These are phyloP conservation scores for Ceratosolen solmsi DNA, from an alignment of 1,140 invertebrate species.

Conservation along the genomic window DNA sequence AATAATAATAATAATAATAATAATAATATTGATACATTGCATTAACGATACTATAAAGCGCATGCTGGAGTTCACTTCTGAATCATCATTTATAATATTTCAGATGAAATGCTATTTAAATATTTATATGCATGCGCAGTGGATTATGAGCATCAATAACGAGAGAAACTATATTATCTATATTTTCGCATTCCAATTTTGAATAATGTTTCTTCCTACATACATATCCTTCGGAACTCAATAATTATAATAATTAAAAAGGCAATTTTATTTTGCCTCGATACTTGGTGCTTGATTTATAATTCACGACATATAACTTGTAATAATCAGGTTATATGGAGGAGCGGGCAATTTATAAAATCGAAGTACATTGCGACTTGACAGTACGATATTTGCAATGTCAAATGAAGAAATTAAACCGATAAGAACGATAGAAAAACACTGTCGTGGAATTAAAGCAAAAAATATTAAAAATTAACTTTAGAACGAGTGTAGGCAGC, in stretches of 20 bases:
- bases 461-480: too few species aligned
- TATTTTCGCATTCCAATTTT: neutral
- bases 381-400: too few species aligned
- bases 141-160: neutral
- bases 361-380: too few species aligned
- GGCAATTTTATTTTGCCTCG: neutral
- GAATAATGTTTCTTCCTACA: neutral
- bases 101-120: neutral
- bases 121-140: neutral
- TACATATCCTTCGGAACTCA: neutral
- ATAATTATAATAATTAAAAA: neutral
- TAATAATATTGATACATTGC: neutral
- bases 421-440: too few species aligned
- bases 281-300: too few species aligned
- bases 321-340: too few species aligned
- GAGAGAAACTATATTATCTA: neutral
- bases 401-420: too few species aligned
- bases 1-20: too few species aligned
- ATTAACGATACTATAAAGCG: neutral
- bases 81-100: neutral
- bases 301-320: too few species aligned
- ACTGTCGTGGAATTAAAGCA: too few species aligned
- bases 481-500: too few species aligned
- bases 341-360: too few species aligned
- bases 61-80: neutral